A percentile compares a stretch with the other conserved stretches of the same genome.
These are phyloP conservation scores for Leptinotarsa peninsularis DNA, from an alignment of 2,888 invertebrate genomes.

Conservation along the genomic window DNA sequence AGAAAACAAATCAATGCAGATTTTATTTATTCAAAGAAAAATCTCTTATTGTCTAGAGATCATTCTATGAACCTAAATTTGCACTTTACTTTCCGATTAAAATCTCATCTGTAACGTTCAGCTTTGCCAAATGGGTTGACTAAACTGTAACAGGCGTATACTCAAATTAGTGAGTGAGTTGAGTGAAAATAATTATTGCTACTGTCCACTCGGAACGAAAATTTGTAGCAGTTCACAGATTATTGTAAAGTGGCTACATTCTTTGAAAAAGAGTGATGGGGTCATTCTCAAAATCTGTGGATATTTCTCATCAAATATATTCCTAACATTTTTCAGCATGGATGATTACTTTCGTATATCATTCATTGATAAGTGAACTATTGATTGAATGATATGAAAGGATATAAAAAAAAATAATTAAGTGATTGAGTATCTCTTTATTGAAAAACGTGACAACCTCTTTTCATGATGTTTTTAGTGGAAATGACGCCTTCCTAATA, in stretches of 20 bases:
- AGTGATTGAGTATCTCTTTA: conserved; percentile 13
- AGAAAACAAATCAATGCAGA: no score
- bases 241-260: background rate
- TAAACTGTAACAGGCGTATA: background rate
- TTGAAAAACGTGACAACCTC: conserved; percentile 44
- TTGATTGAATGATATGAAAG: background rate
- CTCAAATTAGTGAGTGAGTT: background rate
- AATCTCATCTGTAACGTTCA: no score
- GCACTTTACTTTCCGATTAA: no score
- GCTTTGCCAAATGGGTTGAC: no score
- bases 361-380: conserved; percentile 11
- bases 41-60: no score
- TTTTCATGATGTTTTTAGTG: conserved; percentile 34
- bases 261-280: background rate
- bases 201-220: background rate
- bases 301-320: background rate
- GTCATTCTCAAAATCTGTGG: background rate
- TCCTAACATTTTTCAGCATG: background rate
- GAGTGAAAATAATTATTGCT: background rate
- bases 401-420: conserved; percentile 2
- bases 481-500: conserved; percentile 46
- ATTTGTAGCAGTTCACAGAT: background rate
- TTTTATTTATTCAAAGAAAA: no score
- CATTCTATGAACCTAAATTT: no score
- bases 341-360: background rate